Evolutionary conservation across 2,888 invertebrate genomes (phyloP).

Genomic region (Galeopsomyia nigrocyanea): DNA sequence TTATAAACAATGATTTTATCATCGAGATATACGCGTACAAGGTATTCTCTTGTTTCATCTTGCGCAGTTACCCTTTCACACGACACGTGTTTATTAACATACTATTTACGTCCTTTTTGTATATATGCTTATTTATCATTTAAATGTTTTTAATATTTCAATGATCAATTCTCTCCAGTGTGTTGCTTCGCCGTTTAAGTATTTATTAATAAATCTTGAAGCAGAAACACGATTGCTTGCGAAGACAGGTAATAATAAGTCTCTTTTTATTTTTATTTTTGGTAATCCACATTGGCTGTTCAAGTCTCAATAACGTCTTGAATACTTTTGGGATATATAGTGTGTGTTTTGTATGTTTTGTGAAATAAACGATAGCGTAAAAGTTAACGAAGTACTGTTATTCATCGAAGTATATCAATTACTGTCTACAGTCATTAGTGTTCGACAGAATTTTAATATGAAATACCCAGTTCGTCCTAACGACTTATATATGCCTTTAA

Average conservation of each 20-base stretch:
- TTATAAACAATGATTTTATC: constrained; percentile 15
- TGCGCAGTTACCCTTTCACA: constrained; percentile 38
- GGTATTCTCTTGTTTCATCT: constrained; percentile 30
- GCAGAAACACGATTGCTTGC: constrained; percentile 21
- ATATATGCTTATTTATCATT: constrained; percentile 5
- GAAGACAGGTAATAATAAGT: constrained; percentile 20
- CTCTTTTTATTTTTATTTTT: not conserved
- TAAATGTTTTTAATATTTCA: not conserved
- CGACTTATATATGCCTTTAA: constrained; percentile 10
- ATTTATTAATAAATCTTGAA: constrained; percentile 9
- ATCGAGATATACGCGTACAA: constrained; percentile 30
- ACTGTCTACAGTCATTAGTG: too few species aligned
- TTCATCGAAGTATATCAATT: constrained; percentile 7
- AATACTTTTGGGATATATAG: too few species aligned
- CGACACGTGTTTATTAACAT: constrained; percentile 28
- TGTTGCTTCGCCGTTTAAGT: constrained; percentile 11
- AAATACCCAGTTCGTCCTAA: constrained; percentile 15
- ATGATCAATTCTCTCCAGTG: constrained; percentile 21
- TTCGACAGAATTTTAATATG: constrained; percentile 17
- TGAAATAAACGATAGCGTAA: constrained; percentile 6
- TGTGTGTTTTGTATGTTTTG: too few species aligned
- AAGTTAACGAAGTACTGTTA: not conserved
- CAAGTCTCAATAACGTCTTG: constrained; percentile 11
- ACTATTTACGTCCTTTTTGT: constrained; percentile 37
- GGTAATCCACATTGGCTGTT: constrained; percentile 25